Base-by-base conservation (phyloP, 2,888 invertebrate genomes). In the Amitus sp. region DNA sequence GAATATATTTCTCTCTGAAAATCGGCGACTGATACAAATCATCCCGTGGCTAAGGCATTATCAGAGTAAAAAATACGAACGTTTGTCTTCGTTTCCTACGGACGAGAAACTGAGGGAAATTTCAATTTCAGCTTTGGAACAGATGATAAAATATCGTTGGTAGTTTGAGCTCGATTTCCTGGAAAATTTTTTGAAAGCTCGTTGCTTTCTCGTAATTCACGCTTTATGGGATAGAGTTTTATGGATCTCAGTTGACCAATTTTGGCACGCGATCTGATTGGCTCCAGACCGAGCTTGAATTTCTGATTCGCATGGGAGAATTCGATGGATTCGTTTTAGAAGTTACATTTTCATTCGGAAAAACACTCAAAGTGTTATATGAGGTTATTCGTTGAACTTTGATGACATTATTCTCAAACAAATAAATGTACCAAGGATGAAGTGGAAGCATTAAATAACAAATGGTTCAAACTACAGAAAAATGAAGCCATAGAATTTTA, bases 81-180 rank as follows among this genome's bases (percentile, higher is more conserved):
- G 42, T 42, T 42, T 42, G 19, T 42, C 42, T 42, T 42, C 42
- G 42, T 42, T 42, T 42, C 10, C 42, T 18, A 1, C 5, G 1
- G 19, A 19, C 42, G 19, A 6, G 17, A 1, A 30, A 15, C 3
- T 5, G 33, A 17, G 54, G 48, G 40, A 42, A 47, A 33, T 55
- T 55, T 55, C 54, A 55, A 55, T 55, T 55, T 34, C 48, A 33
- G 18, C 30, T 47, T 23, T 37, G 18, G 15, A 50, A 40, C 33
- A 40, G 54, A 43, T 45, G 42, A 40, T 42, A 42, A 42, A 20
- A 42, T 42, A 42, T 42, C 42, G 39, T 10, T 39, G 17, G 12
- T n/a, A 19, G 42, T 18, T 18, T 19, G 9, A 42, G 42, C 42
- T 17, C 19, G 9, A 42, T 19, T 42, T 42, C 5, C 42, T 3